phyloP scores from a whole-genome alignment of 35 echinoderm and acorn worm species.

The Apostichopus parvimensis region DNA sequence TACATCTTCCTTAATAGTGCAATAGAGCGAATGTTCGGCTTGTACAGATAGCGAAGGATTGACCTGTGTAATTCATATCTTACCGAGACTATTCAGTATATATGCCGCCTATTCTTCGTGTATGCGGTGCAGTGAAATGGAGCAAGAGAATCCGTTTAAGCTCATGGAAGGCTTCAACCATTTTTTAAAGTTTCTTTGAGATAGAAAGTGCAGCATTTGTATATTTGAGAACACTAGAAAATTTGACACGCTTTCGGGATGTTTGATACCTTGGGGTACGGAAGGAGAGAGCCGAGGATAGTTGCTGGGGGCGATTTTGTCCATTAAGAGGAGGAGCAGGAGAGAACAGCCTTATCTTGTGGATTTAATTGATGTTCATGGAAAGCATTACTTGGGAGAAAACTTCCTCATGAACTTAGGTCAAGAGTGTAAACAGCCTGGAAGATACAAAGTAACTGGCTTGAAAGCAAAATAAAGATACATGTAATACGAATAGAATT shows the following conservation, averaged over 20 bases:
- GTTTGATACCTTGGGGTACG: not conserved
- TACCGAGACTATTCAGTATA: too few relatives aligned
- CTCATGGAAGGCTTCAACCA: not conserved
- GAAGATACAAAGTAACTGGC: not conserved
- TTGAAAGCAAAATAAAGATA: not conserved
- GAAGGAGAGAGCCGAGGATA: not conserved
- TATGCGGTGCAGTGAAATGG: not conserved
- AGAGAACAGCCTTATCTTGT: not conserved
- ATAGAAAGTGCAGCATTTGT: not conserved
- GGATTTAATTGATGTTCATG: slow-evolving; percentile 34
- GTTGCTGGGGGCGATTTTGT: slow-evolving; percentile 33
- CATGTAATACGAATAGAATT: not conserved
- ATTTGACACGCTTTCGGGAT: not conserved
- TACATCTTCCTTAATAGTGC: too few relatives aligned
- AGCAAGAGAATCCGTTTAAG: slow-evolving; percentile 14
- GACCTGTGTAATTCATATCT: too few relatives aligned
- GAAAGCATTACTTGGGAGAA: not conserved
- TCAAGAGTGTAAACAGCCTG: not conserved
- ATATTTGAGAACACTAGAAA: not conserved
- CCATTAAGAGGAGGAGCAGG: slow-evolving; percentile 37
- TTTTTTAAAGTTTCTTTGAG: not conserved
- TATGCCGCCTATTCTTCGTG: too few relatives aligned
- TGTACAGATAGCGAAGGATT: too few relatives aligned
- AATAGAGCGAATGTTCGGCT: too few relatives aligned
- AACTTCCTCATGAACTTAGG: not conserved